These are phyloP conservation scores for Halcyon badia DNA, from an alignment of 2,797 vertebrate genomes.

Conservation along the genomic window DNA sequence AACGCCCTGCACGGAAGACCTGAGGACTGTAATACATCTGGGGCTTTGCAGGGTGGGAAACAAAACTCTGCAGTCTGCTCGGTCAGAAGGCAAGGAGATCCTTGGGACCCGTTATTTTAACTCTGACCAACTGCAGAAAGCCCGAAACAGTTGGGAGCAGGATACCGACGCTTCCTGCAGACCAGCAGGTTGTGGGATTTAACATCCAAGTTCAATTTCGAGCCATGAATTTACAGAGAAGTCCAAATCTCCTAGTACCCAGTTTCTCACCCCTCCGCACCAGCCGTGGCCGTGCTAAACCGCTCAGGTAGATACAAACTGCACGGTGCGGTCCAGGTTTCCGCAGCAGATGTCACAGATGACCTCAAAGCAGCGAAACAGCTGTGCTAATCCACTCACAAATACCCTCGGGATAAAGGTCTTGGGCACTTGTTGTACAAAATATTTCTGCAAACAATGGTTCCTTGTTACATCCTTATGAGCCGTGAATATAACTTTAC, in stretches of 20 bases:
- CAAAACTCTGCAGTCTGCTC: neutral
- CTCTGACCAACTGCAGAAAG: neutral
- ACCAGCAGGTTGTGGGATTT: neutral
- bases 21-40: neutral
- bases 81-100: neutral
- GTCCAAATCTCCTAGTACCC: neutral
- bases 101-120: neutral
- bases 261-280: neutral
- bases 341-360: constrained; percentile 77
- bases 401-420: constrained; percentile 70
- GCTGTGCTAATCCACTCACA: constrained; percentile 68
- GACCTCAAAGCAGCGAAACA: constrained; percentile 69
- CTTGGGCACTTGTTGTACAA: constrained; percentile 61
- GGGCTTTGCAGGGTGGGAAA: neutral
- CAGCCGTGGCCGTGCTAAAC: neutral
- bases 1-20: neutral
- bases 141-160: neutral
- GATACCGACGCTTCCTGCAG: neutral
- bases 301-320: constrained; percentile 4
- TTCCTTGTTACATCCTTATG: constrained; percentile 54
- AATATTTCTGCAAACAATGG: constrained; percentile 57
- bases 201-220: neutral
- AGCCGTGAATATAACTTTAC: neutral
- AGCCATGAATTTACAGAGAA: neutral
- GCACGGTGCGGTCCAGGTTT: constrained; percentile 26